Evolutionary conservation across 2,888 invertebrate species (phyloP).

Genomic region (Ctena decussata): DNA sequence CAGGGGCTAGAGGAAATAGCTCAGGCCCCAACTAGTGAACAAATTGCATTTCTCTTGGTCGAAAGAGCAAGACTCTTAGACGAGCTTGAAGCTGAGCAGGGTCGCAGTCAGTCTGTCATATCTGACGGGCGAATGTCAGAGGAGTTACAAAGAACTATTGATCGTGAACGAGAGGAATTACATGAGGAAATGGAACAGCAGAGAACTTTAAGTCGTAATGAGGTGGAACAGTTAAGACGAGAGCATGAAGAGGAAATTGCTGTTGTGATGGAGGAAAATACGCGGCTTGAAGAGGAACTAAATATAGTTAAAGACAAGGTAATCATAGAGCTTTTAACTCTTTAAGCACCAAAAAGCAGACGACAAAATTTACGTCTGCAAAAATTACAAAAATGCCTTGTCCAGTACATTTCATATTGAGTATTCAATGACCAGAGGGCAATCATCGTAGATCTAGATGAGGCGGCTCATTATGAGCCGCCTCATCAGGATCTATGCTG

Average conservation of each 20-base stretch:
- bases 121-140: constrained; percentile 68
- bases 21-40: constrained; percentile 86
- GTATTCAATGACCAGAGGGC: too few relatives aligned
- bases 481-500: too few relatives aligned
- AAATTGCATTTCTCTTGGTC: constrained; percentile 87
- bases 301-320: constrained; percentile 77
- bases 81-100: constrained; percentile 86
- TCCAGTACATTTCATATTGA: too few relatives aligned
- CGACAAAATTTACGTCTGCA: too few relatives aligned
- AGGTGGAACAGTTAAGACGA: constrained; percentile 74
- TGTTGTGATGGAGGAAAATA: constrained; percentile 83
- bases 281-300: constrained; percentile 75
- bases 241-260: constrained; percentile 84
- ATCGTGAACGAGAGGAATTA: constrained; percentile 83
- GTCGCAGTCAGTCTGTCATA: constrained; percentile 53
- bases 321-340: too few relatives aligned
- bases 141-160: constrained; percentile 82
- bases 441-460: too few relatives aligned
- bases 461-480: too few relatives aligned
- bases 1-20: constrained; percentile 87
- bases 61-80: constrained; percentile 87
- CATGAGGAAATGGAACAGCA: constrained; percentile 87
- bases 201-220: constrained; percentile 70
- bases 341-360: too few relatives aligned
- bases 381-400: too few relatives aligned